Evolutionary conservation across 2,113 vertebrate genomes (phyloP), one percentile per base, ranked within the genome.

Genomic region (Myxocyprinus asiaticus): DNA sequence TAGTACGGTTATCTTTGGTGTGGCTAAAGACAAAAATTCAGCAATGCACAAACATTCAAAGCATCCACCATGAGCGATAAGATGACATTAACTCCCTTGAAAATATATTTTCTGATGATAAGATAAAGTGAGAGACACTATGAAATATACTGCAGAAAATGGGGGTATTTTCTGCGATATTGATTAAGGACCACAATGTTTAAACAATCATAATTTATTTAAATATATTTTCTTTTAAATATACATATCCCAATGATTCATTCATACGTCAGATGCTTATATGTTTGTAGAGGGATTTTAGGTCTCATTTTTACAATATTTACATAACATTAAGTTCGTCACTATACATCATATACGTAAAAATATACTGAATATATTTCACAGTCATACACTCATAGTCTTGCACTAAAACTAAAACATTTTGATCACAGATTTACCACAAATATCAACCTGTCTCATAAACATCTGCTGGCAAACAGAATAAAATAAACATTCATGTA

Each of bases 261-360:
- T 84, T 86, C 69, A 72, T 82, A 81, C 94, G 93, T 94, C 90
- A 90, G 84, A 91, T 88, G 85, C 64, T 84, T 92, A 94, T 94
- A 93, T 92, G 90, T 89, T 84, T 87, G 82, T 90, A 9, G 82
- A 33, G 22, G 22, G 22, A 33, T 33, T 33, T 33, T 86, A 83
- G 88, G 42, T 79, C 91, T 85, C 68, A 42, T 80, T 78, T 90
- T 87, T 89, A 96, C 93, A 96, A 70, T 93, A 95, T 96, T 89
- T 95, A 96, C 95, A 96, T 92, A 93, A 92, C 91, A 89, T 92
- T 88, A 9, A 79, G 90, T 87, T 90, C 90, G 89, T 89, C 87
- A 91, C 91, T 89, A 90, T 90, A 91, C 88, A 94, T 87, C 86
- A 89, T 33, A 33, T 33, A 33, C 22, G 22, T 33, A 33, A 33